phyloP scores from a whole-genome alignment of 2,888 invertebrate genomes.

The Gnatocerus cornutus region DNA sequence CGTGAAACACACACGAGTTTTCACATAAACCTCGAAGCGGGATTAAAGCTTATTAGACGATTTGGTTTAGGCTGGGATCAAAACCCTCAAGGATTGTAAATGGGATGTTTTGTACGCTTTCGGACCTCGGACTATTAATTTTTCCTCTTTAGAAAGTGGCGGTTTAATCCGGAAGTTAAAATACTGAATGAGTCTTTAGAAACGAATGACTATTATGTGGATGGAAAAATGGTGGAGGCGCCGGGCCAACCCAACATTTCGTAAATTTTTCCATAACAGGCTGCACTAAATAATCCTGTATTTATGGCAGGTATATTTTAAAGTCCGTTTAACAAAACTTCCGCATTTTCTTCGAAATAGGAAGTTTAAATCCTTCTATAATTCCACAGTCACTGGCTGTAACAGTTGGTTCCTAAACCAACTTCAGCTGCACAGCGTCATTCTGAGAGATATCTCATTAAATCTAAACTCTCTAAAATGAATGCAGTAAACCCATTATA shows the following conservation, averaged over 20 bases:
- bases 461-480: conserved; percentile 11
- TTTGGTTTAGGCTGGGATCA: conserved; percentile 16
- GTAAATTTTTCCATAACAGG: background rate
- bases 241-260: too few relatives aligned
- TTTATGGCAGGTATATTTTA: background rate
- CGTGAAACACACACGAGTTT: conserved; percentile 22
- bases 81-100: conserved; percentile 11
- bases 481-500: conserved; percentile 11
- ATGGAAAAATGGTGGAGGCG: too few relatives aligned
- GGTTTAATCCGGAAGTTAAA: background rate
- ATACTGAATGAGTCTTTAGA: too few relatives aligned
- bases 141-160: background rate
- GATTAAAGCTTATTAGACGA: conserved; percentile 40
- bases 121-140: conserved; percentile 9
- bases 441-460: conserved; percentile 15
- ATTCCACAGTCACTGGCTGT: conserved; percentile 7
- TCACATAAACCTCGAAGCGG: conserved; percentile 23
- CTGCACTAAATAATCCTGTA: background rate
- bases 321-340: conserved; percentile 8
- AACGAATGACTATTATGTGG: too few relatives aligned
- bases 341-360: conserved; percentile 13
- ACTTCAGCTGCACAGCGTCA: conserved; percentile 10
- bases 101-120: conserved; percentile 7
- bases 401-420: conserved; percentile 25
- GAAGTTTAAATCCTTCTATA: conserved; percentile 12